These are phyloP conservation scores for Medauroidea extradentata DNA, from an alignment of 1,140 invertebrate species.

Conservation along the genomic window DNA sequence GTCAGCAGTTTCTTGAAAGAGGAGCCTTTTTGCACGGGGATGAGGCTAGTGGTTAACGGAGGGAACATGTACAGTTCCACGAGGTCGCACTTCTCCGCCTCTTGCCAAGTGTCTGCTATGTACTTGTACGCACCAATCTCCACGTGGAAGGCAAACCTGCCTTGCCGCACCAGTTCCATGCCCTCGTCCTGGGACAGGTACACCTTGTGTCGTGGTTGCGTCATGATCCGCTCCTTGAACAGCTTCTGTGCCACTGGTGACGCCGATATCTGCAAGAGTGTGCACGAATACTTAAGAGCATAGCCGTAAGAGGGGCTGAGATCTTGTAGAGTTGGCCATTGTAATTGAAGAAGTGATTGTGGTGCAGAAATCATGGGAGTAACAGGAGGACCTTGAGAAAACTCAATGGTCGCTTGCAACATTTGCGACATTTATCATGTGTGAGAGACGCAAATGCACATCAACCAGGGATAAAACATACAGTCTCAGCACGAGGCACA, in stretches of 20 bases:
- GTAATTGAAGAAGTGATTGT: too few species aligned
- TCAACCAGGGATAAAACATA: too few species aligned
- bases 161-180: background rate
- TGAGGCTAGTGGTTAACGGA: background rate
- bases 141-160: background rate
- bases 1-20: background rate
- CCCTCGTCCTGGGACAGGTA: background rate
- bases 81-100: conserved; percentile 1
- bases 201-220: background rate
- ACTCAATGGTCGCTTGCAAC: too few species aligned
- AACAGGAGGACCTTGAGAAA: too few species aligned
- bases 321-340: too few species aligned
- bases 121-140: background rate
- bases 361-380: too few species aligned
- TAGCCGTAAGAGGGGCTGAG: too few species aligned
- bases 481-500: too few species aligned
- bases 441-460: too few species aligned
- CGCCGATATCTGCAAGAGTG: background rate
- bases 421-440: too few species aligned
- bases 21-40: conserved; percentile 1
- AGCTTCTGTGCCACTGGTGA: background rate
- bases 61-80: conserved; percentile 1
- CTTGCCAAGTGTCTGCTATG: background rate
- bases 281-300: too few species aligned
- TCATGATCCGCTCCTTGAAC: background rate